Conservation (phyloP, 2,797 vertebrate genomes). For the Urocyon cinereoargenteus region DNA sequence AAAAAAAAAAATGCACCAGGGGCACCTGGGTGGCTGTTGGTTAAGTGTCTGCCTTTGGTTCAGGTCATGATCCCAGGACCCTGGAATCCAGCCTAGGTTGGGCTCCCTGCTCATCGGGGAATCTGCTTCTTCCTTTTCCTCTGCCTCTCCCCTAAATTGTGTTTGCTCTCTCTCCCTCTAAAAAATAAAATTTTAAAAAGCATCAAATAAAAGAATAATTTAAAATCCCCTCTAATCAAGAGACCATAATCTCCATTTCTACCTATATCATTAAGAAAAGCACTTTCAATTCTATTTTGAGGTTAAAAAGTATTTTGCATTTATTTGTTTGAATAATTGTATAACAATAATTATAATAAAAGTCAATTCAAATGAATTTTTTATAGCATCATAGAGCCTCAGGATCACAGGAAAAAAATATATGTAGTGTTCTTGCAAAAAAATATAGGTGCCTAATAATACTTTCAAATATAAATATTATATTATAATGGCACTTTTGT, state of each 20-base stretch:
- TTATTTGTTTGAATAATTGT: background rate
- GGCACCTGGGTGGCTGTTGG: background rate
- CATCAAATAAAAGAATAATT: background rate
- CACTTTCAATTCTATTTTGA: background rate
- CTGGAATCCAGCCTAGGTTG: background rate
- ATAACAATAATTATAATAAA: conserved; percentile 10
- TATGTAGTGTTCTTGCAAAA: background rate
- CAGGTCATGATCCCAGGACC: background rate
- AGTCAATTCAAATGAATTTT: background rate
- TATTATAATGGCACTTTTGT: background rate
- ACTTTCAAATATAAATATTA: conserved; percentile 29
- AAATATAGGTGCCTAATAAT: background rate
- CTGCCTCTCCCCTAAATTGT: background rate
- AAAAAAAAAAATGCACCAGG: background rate
- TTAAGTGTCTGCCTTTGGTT: background rate
- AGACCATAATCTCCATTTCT: background rate
- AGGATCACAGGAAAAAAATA: background rate
- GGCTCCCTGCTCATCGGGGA: background rate
- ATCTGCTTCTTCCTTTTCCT: background rate
- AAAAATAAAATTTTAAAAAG: conserved; percentile 1
- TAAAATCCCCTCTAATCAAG: background rate
- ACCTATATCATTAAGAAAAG: background rate
- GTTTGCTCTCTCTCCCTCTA: accelerated
- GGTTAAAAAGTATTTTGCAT: background rate
- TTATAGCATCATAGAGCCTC: background rate